Percentiles rank a stretch among this genome's conserved stretches.
These are phyloP conservation scores for Elgaria multicarinata DNA, from an alignment of 2,113 vertebrate genomes.

Conservation along the genomic window DNA sequence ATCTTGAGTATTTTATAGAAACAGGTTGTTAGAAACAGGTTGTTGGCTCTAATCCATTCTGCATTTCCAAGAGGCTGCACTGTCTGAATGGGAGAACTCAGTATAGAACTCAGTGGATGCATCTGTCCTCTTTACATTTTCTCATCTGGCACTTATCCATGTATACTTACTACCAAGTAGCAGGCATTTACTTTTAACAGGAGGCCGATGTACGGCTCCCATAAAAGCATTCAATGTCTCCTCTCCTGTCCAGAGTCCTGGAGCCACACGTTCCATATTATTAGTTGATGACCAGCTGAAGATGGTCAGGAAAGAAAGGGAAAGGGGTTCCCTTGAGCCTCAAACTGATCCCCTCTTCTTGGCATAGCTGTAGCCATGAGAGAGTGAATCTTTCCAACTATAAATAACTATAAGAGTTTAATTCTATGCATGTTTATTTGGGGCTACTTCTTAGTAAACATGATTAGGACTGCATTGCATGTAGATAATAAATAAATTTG, in stretches of 20 bases:
- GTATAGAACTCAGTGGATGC: too few relatives aligned
- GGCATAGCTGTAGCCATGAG: background rate
- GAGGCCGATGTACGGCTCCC: background rate
- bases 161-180: background rate
- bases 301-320: background rate
- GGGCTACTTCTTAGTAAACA: background rate
- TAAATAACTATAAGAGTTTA: background rate
- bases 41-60: background rate
- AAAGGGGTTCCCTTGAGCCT: background rate
- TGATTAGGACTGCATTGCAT: background rate
- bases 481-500: accelerated
- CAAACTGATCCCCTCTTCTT: background rate
- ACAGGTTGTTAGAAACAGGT: background rate
- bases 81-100: background rate
- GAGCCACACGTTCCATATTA: background rate
- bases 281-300: background rate
- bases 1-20: background rate
- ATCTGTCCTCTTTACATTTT: background rate
- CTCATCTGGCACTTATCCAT: background rate
- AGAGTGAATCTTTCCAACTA: background rate
- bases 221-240: background rate
- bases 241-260: background rate
- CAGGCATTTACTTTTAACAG: background rate
- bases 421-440: background rate
- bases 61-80: background rate